Base-by-base conservation (phyloP, 2,888 invertebrate genomes). In the Conchocele bisecta region DNA sequence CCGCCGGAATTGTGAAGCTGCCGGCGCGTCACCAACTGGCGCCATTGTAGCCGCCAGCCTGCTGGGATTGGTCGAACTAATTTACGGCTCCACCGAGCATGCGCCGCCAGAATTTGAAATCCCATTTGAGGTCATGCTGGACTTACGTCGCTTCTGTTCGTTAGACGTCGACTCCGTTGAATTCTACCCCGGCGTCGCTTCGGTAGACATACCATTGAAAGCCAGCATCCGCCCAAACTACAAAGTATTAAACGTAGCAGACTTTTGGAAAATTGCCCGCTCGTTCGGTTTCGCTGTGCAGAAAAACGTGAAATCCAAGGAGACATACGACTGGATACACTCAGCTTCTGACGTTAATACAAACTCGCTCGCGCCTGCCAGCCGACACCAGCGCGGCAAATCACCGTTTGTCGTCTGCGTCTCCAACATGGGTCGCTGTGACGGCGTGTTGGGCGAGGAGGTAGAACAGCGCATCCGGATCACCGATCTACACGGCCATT, bases 331-430 rank as follows among this genome's bases (percentile, higher is more conserved):
- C 11, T 66, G 66, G 61, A 63, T 72, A 29, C 37, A 46, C 29
- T 22, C 42, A 20, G 44, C 48, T 13, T 56, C 61, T 3, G 44
- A 35, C 20, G 53, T 44, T 53, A 64, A 31, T 15, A 28, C 1
- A 31, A 39, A 28, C 13, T 35, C 20, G 33, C 44, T 31, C 13
- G 22, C 22, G 37, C 53, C 13, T 15, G 22, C 20, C 17, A 42
- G 17, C 5, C 4, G 29, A 5, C 15, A 22, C 6, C 22, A 29
- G 3, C 20, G 33, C 9, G 77, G 77, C 7, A 82, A 82, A 66
- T 75, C 79, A 1, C 70, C 67, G n/a, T 76, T 67, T 53, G 81
- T 82, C 2, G 59, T 82, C 0, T 77, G 75, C 37, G 57, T 82
- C 22, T 79, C 81, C 24, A 79, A 82, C 41, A 66, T 82, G 70